A percentile compares a stretch with the other conserved stretches of the same genome.
Conservation (phyloP, 2,888 invertebrate genomes). For the Hypercompe scribonia region DNA sequence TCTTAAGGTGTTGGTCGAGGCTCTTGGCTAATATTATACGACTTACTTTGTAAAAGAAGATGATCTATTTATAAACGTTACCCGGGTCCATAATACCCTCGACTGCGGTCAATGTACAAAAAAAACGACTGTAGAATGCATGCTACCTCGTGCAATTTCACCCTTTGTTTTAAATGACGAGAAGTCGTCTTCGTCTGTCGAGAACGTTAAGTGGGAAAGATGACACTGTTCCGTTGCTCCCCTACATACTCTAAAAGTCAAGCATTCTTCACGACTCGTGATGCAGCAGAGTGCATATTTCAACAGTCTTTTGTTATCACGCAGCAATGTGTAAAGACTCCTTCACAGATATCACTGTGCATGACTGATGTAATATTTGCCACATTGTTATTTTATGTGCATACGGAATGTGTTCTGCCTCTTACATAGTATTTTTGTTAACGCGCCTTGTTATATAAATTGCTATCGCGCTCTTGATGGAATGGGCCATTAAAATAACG, state of each 20-base stretch:
- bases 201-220: slow-evolving; percentile 75
- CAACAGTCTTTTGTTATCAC: slow-evolving; percentile 77
- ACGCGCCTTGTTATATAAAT: slow-evolving; percentile 24
- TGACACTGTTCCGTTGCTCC: slow-evolving; percentile 75
- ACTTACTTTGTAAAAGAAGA: slow-evolving; percentile 43
- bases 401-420: slow-evolving; percentile 21
- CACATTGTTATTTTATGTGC: slow-evolving; percentile 43
- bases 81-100: slow-evolving; percentile 57
- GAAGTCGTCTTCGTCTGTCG: slow-evolving; percentile 69
- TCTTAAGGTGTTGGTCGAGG: too few relatives aligned
- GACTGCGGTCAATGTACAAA: slow-evolving; percentile 76
- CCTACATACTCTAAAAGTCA: slow-evolving; percentile 70
- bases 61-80: slow-evolving; percentile 56
- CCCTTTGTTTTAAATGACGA: slow-evolving; percentile 82
- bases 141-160: slow-evolving; percentile 74
- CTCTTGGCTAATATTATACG: slow-evolving; percentile 35
- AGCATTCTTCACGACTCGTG: slow-evolving; percentile 70
- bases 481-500: slow-evolving; percentile 55
- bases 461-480: slow-evolving; percentile 29
- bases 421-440: slow-evolving; percentile 22
- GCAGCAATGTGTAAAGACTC: slow-evolving; percentile 49
- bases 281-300: slow-evolving; percentile 73
- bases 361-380: slow-evolving; percentile 39
- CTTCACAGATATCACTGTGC: slow-evolving; percentile 39
- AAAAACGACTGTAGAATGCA: slow-evolving; percentile 64